Base-by-base conservation (phyloP, 2,888 invertebrate genomes). In the Ennomos quercinarius region DNA sequence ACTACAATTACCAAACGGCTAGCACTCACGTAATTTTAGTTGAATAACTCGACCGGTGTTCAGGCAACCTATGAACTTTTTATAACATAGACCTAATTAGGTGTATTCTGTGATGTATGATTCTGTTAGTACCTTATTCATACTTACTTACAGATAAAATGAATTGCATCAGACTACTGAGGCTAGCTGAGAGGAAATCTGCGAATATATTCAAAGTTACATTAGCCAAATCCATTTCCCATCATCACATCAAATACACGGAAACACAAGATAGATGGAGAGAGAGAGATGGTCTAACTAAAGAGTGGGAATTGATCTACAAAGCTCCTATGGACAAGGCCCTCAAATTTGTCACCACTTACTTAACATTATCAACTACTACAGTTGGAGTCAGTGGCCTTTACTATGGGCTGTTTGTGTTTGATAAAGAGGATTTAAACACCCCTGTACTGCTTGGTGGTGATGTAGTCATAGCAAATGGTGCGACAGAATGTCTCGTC, bases 271-370 rank as follows among this genome's bases (percentile, higher is more conserved):
- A 86, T 1, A 76, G 76, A 71, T 89, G 87, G 86, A 83, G 79
- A 66, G 74, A 79, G 62, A 81, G 72, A 44, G 91, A 92, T 66
- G 77, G 80, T 36, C 62, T 92, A 43, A 77, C 89, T 9, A 76
- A 76, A 66, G 70, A 76, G 17, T 92, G 87, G 85, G 77, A 90
- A 40, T 66, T 92, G 51, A 89, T 92, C 57, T 92, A 92, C 59
- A 92, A 89, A 75, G 90, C 87, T 5, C 91, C 92, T 1, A 89
- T 92, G 90, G 84, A 83, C 8, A 78, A 74, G 6, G 45, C 67
- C 13, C 68, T 91, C 2, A 89, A 89, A 40, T 84, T 74, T 65
- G 54, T 79, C 6, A 70, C 87, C 1, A 73, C 81, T 9, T 91
- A 87, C 66, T 61, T 91, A 48, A 85, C 89, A 17, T 57, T 84